These are phyloP conservation scores for Crenuchus spilurus DNA, from an alignment of 2,797 vertebrate genomes.

Conservation along the genomic window DNA sequence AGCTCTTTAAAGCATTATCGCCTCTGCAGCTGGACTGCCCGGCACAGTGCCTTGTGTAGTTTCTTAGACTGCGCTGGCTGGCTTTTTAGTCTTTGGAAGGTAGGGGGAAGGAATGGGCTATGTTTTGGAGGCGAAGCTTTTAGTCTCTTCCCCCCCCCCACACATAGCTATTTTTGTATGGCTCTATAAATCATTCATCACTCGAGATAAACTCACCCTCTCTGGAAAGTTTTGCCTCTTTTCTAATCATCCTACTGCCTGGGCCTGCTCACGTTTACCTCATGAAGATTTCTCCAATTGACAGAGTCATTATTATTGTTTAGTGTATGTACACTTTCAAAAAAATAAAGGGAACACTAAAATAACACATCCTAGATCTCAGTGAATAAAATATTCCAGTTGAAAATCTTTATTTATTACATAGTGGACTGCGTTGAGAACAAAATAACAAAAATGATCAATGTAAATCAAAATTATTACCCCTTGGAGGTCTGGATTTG, in stretches of 20 bases:
- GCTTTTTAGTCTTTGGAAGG: background rate
- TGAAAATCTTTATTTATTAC: too few species aligned
- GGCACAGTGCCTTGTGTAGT: background rate
- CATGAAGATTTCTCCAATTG: conserved; percentile 4
- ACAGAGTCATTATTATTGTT: conserved; percentile 11
- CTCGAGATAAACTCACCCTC: conserved; percentile 24
- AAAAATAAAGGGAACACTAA: too few species aligned
- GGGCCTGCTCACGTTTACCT: background rate
- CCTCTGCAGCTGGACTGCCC: conserved; percentile 5
- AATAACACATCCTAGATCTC: too few species aligned
- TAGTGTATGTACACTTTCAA: too few species aligned
- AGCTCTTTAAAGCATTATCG: conserved; percentile 39
- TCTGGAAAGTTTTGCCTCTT: conserved; percentile 32
- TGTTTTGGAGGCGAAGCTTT: conserved; percentile 33
- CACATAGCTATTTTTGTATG: conserved; percentile 49
- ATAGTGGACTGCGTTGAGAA: too few species aligned
- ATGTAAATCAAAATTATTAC: too few species aligned
- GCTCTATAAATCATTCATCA: conserved; percentile 46
- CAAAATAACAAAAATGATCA: too few species aligned
- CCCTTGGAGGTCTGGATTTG: too few species aligned
- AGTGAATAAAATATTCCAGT: too few species aligned
- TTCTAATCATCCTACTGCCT: conserved; percentile 18
- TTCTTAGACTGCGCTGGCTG: conserved; percentile 11
- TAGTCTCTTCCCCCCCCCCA: conserved; percentile 4
- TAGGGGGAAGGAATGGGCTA: background rate